Evolutionary conservation across 2,888 invertebrate genomes (phyloP).

Genomic region (Lymantria monacha): DNA sequence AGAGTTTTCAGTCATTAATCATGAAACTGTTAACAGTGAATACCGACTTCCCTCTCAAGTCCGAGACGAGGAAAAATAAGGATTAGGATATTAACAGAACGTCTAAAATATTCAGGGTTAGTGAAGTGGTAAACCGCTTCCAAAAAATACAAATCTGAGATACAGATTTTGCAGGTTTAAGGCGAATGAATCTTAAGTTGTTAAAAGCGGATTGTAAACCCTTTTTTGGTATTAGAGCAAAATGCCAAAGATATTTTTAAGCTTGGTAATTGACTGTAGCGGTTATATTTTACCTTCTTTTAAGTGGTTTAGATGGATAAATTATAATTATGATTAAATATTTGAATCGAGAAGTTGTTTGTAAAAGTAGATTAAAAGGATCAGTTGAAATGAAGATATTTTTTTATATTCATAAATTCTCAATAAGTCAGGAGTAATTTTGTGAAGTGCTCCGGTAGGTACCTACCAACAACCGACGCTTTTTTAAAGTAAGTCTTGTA

Average conservation of each 20-base stretch:
- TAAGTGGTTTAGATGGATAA: constrained; percentile 48
- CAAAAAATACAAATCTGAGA: constrained; percentile 55
- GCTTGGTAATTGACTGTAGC: constrained; percentile 71
- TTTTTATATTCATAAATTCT: constrained; percentile 32
- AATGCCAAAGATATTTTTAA: constrained; percentile 72
- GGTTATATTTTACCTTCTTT: constrained; percentile 50
- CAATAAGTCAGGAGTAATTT: constrained; percentile 19
- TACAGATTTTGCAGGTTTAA: constrained; percentile 66
- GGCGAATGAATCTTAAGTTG: constrained; percentile 71
- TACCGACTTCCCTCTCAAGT: constrained; percentile 69
- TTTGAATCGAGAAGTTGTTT: constrained; percentile 53
- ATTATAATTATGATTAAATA: constrained; percentile 63
- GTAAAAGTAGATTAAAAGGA: constrained; percentile 59
- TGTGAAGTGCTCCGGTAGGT: neutral
- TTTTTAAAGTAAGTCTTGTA: too few species aligned
- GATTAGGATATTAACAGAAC: constrained; percentile 78
- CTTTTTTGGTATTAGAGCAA: constrained; percentile 58
- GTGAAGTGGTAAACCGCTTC: constrained; percentile 68
- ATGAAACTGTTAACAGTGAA: constrained; percentile 81
- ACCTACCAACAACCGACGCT: too few species aligned
- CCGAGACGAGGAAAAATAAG: constrained; percentile 63
- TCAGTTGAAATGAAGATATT: constrained; percentile 41
- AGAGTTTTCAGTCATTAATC: constrained; percentile 83
- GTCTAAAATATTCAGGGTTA: constrained; percentile 75
- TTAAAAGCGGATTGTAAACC: constrained; percentile 65